These are phyloP conservation scores for Lanistes nyassanus DNA, from an alignment of 1,140 invertebrate species.

Conservation along the genomic window DNA sequence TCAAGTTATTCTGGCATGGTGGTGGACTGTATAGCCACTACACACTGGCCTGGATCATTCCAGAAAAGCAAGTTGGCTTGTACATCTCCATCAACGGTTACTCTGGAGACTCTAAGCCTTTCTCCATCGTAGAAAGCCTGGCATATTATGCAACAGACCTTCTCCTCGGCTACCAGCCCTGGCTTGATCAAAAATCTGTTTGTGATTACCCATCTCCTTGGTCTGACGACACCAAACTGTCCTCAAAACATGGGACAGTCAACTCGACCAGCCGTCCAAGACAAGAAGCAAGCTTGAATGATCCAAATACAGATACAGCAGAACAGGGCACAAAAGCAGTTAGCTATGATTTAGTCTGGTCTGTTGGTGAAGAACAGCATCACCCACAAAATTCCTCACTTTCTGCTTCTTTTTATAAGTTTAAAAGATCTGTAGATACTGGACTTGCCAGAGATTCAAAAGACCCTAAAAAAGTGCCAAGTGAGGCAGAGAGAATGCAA, in stretches of 20 bases:
- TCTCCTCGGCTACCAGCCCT: conserved; percentile 9
- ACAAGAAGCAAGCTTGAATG: background rate
- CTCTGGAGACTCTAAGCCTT: conserved; percentile 7
- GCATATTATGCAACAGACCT: conserved; percentile 14
- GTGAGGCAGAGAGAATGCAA: background rate
- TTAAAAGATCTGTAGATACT: background rate
- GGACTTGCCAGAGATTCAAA: too few relatives aligned
- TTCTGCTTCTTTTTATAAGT: too few relatives aligned
- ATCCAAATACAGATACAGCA: background rate
- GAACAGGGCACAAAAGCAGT: background rate
- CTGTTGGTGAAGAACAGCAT: background rate
- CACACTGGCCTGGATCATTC: conserved; percentile 14
- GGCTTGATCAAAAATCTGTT: conserved; percentile 7
- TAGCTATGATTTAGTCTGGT: background rate
- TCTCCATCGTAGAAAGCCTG: conserved; percentile 12
- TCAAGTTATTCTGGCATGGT: conserved; percentile 11
- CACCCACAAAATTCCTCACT: background rate
- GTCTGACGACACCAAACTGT: background rate
- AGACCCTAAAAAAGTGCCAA: background rate
- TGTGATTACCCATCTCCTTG: background rate
- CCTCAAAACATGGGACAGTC: background rate
- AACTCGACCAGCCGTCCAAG: background rate
- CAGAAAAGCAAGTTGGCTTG: conserved; percentile 8
- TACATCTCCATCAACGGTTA: conserved; percentile 19
- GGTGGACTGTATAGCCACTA: conserved; percentile 17